Evolutionary conservation across 1,140 invertebrate genomes (phyloP), one percentile per base, ranked within the genome.

Genomic region (Sarcophaga peregrina): DNA sequence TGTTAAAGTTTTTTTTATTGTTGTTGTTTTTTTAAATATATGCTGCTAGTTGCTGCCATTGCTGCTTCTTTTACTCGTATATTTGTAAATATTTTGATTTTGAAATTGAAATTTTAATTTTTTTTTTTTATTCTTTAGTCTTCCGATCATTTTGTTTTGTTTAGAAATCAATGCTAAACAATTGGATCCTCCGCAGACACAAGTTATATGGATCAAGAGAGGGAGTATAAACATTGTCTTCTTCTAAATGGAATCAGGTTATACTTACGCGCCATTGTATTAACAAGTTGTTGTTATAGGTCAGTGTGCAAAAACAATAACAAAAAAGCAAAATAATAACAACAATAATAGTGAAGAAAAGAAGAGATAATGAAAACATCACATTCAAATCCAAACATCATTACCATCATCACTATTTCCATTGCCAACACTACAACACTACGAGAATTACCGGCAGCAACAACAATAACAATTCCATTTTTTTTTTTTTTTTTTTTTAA

Each of bases 201-300:
- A 10, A 68, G n/a, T n/a, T 8, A 58, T 58, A 58, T 58, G 54
- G 54, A 13, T 20, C n/a, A 68, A 68, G 62, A 68, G n/a, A 68
- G 62, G 62, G 62, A 25, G 17, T 68, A n/a, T 68, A 68, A 68
- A 68, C n/a, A 20, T 68, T 37, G 25, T 37, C 25, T 37, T 68
- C 54, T 7, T 62, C n/a, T n/a, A 37, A 68, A 58, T 17, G 62
- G 17, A 68, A 68, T 68, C 62, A 68, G 62, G 62, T 68, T 68
- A 68, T 68, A 37, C 25, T 37, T 37, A 4, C 25, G 25, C 25
- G 25, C 25, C 25, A 37, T 37, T 37, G 15, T 68, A 5, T 68
- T 68, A 68, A 68, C 62, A 68, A 68, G 62, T 68, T 68, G 54
- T 58, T 58, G 62, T 68, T 68, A 68, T 68, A 68, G 62, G 62